Conservation (phyloP, 2,888 invertebrate genomes). For the Pandemis corylana region DNA sequence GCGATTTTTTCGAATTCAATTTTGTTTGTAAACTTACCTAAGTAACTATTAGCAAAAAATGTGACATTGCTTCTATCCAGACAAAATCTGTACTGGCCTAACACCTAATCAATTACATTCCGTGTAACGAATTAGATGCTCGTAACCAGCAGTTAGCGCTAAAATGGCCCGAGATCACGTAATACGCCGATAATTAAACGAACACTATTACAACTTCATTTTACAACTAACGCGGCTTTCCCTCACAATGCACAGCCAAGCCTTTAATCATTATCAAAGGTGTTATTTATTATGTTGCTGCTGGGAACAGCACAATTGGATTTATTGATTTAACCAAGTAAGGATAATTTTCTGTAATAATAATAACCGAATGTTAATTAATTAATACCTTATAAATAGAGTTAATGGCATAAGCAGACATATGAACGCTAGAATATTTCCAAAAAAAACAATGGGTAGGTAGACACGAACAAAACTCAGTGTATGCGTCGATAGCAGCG, state of each 20-base stretch:
- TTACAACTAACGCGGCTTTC: slow-evolving; percentile 33
- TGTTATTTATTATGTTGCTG: not conserved
- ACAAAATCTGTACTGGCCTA: slow-evolving; percentile 1
- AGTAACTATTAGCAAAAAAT: not conserved
- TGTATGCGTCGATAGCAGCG: too few species aligned
- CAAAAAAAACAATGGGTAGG: too few species aligned
- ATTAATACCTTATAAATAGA: too few species aligned
- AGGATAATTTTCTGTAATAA: too few species aligned
- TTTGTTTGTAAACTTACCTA: not conserved
- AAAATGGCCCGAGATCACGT: slow-evolving; percentile 31
- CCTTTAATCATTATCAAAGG: not conserved
- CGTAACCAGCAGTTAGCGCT: slow-evolving; percentile 14
- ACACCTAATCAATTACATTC: slow-evolving; percentile 17
- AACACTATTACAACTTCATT: slow-evolving; percentile 31
- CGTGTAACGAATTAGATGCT: slow-evolving; percentile 22
- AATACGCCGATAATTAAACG: slow-evolving; percentile 37
- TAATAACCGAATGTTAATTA: too few species aligned
- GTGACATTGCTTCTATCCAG: not conserved
- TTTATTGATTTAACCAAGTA: too few species aligned
- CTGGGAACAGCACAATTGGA: not conserved
- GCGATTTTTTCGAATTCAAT: not conserved
- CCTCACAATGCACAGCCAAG: slow-evolving; percentile 12
- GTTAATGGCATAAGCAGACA: too few species aligned
- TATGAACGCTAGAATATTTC: too few species aligned
- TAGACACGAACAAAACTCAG: too few species aligned